phyloP scores from a whole-genome alignment of 2,888 invertebrate genomes.

The Thymelicus sylvestris region DNA sequence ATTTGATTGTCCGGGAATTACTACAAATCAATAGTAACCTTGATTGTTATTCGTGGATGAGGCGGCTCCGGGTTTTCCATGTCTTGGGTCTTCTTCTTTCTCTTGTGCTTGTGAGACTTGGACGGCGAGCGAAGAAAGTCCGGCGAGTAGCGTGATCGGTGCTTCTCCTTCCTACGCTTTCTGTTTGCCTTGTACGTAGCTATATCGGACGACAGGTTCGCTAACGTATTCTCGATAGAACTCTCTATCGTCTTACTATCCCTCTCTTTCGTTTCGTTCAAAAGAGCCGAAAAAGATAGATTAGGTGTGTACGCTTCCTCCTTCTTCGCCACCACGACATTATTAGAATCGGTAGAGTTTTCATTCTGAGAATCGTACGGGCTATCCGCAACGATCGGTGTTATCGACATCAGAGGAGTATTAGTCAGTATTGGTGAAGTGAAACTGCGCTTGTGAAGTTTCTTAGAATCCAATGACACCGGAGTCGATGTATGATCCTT shows the following conservation, averaged over 20 bases:
- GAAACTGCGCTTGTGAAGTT: conserved; percentile 75
- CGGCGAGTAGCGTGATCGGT: conserved; percentile 89
- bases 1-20: neutral
- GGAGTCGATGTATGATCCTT: conserved; percentile 63
- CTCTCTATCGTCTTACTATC: conserved; percentile 77
- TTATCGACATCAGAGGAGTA: conserved; percentile 82
- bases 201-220: conserved; percentile 77
- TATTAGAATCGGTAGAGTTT: conserved; percentile 75
- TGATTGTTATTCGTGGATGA: conserved; percentile 92
- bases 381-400: conserved; percentile 80
- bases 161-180: conserved; percentile 90
- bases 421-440: conserved; percentile 80
- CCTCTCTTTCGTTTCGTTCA: conserved; percentile 71
- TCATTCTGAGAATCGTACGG: conserved; percentile 81
- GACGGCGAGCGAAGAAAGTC: conserved; percentile 87
- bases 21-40: conserved; percentile 71
- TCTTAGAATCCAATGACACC: conserved; percentile 63
- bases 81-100: conserved; percentile 91
- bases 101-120: conserved; percentile 91
- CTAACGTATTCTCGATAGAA: conserved; percentile 76
- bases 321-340: conserved; percentile 55
- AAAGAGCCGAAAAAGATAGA: conserved; percentile 78
- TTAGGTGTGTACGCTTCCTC: conserved; percentile 68
- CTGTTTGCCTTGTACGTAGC: conserved; percentile 86
- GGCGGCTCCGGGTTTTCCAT: conserved; percentile 81